Percentiles rank a stretch among this genome's conserved stretches.
Conservation (phyloP, 2,888 invertebrate species). For the Chloroclysta siterata region DNA sequence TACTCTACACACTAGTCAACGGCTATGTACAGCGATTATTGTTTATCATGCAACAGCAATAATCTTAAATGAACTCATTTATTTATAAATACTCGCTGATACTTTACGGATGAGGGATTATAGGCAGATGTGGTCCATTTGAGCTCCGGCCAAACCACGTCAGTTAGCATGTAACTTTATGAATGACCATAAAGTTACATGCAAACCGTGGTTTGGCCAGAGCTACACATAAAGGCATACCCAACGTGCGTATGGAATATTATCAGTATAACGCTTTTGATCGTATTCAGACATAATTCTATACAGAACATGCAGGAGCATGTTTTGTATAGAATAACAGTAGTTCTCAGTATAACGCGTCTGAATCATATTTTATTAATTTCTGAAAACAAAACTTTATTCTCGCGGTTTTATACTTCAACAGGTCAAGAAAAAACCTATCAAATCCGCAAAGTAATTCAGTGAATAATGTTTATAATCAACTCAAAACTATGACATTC, state of each 20-base stretch:
- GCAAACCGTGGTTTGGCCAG: no score
- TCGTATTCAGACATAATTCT: no score
- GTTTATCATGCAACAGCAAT: constrained; percentile 42
- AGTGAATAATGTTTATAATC: background rate
- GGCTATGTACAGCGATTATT: constrained; percentile 75
- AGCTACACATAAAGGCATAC: no score
- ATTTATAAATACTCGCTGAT: constrained; percentile 8
- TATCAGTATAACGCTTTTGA: no score
- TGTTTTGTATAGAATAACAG: no score
- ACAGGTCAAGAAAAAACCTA: background rate
- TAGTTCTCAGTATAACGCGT: no score
- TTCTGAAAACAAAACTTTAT: no score
- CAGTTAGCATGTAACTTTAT: background rate
- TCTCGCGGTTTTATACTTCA: background rate
- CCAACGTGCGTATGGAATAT: background rate
- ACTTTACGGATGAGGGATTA: constrained; percentile 1
- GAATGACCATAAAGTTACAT: no score
- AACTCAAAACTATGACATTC: constrained; percentile 34
- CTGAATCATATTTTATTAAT: no score
- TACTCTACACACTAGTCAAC: constrained; percentile 81
- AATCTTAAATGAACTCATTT: constrained; percentile 32
- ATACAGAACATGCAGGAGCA: no score
- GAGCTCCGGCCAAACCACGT: background rate
- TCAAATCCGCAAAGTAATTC: constrained; percentile 1
- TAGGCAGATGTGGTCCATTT: background rate